Conservation (phyloP, 2,888 invertebrate species). For the Acanthopleura granulata region DNA sequence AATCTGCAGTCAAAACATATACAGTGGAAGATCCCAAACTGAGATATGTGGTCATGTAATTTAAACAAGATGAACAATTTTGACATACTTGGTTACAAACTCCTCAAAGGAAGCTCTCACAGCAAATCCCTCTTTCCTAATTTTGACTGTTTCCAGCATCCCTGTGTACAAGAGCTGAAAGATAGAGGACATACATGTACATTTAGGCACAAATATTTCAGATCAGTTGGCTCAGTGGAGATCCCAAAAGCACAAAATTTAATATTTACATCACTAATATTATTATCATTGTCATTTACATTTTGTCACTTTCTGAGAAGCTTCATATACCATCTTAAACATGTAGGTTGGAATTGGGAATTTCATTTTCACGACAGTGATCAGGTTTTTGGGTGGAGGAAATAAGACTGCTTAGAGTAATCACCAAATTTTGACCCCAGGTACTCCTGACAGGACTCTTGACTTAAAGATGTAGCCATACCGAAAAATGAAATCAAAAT, state of each 20-base stretch:
- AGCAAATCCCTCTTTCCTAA: constrained; percentile 65
- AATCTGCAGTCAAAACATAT: too few relatives aligned
- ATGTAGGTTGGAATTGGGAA: too few relatives aligned
- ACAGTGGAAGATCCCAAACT: background rate
- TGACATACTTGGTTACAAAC: constrained; percentile 62
- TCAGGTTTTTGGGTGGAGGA: too few relatives aligned
- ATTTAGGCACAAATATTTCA: background rate
- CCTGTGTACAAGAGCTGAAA: constrained; percentile 66
- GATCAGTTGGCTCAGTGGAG: background rate
- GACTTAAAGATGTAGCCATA: too few relatives aligned
- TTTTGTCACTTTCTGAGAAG: too few relatives aligned
- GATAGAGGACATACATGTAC: background rate
- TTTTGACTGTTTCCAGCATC: constrained; percentile 67
- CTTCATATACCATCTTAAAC: too few relatives aligned
- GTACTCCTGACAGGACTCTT: too few relatives aligned
- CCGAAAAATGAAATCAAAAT: too few relatives aligned
- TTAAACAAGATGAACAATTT: background rate
- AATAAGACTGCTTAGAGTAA: too few relatives aligned
- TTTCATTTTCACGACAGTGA: too few relatives aligned
- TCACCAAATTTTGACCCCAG: too few relatives aligned
- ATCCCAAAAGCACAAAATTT: background rate
- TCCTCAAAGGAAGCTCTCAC: constrained; percentile 63
- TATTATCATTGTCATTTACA: too few relatives aligned
- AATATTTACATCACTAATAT: background rate
- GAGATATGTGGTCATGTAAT: background rate